A percentile compares a stretch with the other conserved stretches of the same genome.
These are phyloP conservation scores for Delichon dasypus DNA, from an alignment of 2,797 vertebrate genomes.

Conservation along the genomic window DNA sequence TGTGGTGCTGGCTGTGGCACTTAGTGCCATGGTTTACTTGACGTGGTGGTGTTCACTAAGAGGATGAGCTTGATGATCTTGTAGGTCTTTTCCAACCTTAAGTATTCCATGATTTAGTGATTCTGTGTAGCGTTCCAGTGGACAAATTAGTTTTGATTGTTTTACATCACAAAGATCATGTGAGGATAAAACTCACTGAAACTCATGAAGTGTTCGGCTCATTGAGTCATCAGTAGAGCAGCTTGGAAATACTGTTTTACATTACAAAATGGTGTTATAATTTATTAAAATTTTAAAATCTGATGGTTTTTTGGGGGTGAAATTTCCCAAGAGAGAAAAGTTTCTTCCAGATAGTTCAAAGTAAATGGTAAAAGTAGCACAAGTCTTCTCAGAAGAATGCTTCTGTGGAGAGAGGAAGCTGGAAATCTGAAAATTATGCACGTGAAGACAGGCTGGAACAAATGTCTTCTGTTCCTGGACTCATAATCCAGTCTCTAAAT, in stretches of 20 bases:
- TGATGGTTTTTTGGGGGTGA: background rate
- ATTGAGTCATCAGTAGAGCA: background rate
- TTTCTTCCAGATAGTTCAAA: background rate
- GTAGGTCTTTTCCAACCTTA: background rate
- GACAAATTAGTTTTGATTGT: background rate
- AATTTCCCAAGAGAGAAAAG: background rate
- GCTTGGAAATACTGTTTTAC: background rate
- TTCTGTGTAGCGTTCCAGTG: rapidly evolving
- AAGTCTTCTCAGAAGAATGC: background rate
- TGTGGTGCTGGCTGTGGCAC: background rate
- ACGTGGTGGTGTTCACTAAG: background rate
- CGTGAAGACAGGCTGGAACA: background rate
- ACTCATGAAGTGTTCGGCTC: background rate
- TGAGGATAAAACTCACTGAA: background rate
- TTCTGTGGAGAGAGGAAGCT: background rate
- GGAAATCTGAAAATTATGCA: background rate
- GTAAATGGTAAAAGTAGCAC: background rate
- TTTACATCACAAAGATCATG: background rate
- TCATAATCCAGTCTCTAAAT: background rate
- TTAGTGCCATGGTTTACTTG: background rate
- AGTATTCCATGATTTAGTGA: rapidly evolving
- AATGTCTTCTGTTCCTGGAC: background rate
- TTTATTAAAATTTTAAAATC: background rate
- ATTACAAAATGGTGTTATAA: background rate
- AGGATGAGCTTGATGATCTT: no score